phyloP scores from a whole-genome alignment of 1,140 invertebrate genomes.

The Notospermus geniculatus region DNA sequence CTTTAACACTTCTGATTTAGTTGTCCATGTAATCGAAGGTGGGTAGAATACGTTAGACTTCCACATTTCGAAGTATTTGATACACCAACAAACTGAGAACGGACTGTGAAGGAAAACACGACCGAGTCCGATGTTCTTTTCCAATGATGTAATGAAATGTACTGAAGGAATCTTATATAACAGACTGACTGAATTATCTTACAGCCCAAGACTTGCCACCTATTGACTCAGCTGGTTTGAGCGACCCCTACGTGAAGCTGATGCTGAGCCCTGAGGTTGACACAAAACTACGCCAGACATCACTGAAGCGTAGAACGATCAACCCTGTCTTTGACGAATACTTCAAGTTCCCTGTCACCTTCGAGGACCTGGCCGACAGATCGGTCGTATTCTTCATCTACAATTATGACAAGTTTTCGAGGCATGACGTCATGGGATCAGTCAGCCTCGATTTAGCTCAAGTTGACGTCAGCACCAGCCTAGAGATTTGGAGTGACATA shows the following conservation, averaged over 20 bases:
- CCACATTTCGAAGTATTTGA: background rate
- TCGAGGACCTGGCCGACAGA: conserved; percentile 69
- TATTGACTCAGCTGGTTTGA: conserved; percentile 72
- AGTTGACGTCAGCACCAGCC: conserved; percentile 63
- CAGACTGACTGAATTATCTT: conserved; percentile 35
- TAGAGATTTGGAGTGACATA: conserved; percentile 80
- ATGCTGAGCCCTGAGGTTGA: conserved; percentile 77
- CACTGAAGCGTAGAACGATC: conserved; percentile 59
- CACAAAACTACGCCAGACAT: conserved; percentile 75
- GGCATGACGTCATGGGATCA: conserved; percentile 83
- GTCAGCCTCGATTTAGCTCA: conserved; percentile 66
- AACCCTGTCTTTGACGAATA: conserved; percentile 65
- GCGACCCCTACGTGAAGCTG: conserved; percentile 80
- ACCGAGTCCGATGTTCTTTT: too few species aligned
- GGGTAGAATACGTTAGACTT: conserved; percentile 16
- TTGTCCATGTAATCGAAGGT: conserved; percentile 86
- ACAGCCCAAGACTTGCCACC: conserved; percentile 77
- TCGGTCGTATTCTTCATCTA: conserved; percentile 82
- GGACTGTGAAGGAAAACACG: too few species aligned
- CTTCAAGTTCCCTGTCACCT: conserved; percentile 64
- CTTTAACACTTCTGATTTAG: conserved; percentile 82
- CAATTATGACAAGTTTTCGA: conserved; percentile 85
- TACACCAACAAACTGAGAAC: background rate
- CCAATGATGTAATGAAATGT: too few species aligned
- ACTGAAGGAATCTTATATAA: too few species aligned